Evolutionary conservation across 2,113 vertebrate species (phyloP).

Genomic region (Fulica atra): DNA sequence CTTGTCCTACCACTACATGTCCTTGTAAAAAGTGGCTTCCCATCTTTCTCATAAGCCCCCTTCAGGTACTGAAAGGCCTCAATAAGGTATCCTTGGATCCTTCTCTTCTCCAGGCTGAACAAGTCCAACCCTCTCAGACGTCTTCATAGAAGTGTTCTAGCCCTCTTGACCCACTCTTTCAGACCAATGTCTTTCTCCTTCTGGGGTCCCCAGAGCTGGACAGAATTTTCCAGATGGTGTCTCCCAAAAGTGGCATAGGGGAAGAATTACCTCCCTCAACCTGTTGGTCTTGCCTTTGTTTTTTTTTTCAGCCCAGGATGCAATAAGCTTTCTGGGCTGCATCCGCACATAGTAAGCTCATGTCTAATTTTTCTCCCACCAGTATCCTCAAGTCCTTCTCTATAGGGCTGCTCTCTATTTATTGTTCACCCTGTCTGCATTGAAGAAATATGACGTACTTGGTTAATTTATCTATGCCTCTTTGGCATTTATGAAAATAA

Average conservation of each 20-base stretch:
- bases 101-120: neutral
- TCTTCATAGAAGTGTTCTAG: neutral
- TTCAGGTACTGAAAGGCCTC: neutral
- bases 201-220: neutral
- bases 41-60: accelerated
- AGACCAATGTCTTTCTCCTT: neutral
- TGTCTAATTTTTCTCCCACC: neutral
- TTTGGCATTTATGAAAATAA: neutral
- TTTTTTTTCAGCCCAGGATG: neutral
- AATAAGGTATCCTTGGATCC: neutral
- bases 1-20: neutral
- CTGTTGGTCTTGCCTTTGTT: neutral
- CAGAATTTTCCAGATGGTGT: neutral
- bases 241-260: neutral
- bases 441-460: neutral
- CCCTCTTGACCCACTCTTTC: neutral
- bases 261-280: accelerated
- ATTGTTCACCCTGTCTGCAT: neutral
- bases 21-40: neutral
- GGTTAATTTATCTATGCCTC: neutral
- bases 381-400: neutral
- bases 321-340: neutral
- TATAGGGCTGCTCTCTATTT: neutral
- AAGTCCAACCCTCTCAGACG: neutral
- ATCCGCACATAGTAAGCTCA: neutral